Percentiles rank a stretch among this genome's conserved stretches.
These are phyloP conservation scores for Alces alces DNA, from an alignment of 2,113 vertebrate genomes.

Conservation along the genomic window DNA sequence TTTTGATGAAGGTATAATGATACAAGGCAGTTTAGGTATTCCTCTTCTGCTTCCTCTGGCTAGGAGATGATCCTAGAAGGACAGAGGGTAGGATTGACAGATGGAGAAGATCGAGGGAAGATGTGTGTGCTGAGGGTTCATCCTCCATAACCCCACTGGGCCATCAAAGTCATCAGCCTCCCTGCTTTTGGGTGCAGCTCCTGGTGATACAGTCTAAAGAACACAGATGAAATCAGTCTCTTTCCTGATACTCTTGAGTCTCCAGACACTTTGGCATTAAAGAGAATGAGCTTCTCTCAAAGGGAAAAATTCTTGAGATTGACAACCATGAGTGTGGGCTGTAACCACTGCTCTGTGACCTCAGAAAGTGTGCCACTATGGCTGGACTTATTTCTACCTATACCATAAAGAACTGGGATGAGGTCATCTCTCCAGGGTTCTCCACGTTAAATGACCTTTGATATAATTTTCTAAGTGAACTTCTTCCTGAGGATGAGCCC, in stretches of 20 bases:
- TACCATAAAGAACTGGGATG: neutral
- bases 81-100: neutral
- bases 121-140: neutral
- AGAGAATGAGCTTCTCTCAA: neutral
- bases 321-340: neutral
- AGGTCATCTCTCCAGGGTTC: neutral
- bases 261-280: neutral
- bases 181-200: too few relatives aligned
- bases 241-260: neutral
- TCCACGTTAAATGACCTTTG: neutral
- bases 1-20: neutral
- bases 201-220: neutral
- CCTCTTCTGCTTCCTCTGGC: neutral
- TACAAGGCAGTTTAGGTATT: neutral
- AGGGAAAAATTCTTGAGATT: neutral
- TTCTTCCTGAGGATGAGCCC: neutral
- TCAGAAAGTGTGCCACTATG: neutral
- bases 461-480: neutral
- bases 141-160: neutral
- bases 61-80: neutral
- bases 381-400: neutral
- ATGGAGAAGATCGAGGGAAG: neutral
- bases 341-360: neutral
- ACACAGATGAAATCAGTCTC: neutral
- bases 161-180: neutral